Conservation (phyloP, 2,113 vertebrate species). For the Ancistrus triradiatus region DNA sequence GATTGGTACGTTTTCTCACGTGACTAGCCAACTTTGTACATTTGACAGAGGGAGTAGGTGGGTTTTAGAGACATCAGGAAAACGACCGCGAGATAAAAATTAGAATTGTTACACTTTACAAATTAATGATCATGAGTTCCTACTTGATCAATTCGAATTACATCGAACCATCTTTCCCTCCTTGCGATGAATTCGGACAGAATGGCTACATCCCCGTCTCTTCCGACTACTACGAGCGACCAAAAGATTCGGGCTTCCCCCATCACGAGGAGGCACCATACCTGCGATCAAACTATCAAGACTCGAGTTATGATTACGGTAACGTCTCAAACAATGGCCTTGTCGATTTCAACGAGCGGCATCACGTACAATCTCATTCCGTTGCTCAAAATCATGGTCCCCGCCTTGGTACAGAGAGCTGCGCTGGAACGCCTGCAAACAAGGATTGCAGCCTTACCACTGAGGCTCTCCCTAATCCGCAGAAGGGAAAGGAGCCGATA, state of each 20-base stretch:
- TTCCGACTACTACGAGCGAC: constrained; percentile 85
- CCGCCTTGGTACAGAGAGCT: constrained; percentile 70
- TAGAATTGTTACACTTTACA: constrained; percentile 99
- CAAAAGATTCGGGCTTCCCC: constrained; percentile 78
- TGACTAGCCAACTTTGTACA: constrained; percentile 82
- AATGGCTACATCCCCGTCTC: constrained; percentile 81
- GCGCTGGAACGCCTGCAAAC: constrained; percentile 70
- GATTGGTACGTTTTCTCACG: constrained; percentile 72
- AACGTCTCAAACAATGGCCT: constrained; percentile 63
- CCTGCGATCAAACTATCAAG: constrained; percentile 76
- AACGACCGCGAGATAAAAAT: constrained; percentile 99
- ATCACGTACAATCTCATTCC: constrained; percentile 71
- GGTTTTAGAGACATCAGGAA: constrained; percentile 93
- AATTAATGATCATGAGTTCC: constrained; percentile 99
- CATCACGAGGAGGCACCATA: constrained; percentile 81
- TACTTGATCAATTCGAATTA: constrained; percentile 99
- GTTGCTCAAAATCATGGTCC: constrained; percentile 77
- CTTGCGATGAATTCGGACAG: constrained; percentile 94
- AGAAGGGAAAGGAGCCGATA: constrained; percentile 91
- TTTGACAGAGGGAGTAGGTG: constrained; percentile 89
- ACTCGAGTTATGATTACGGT: constrained; percentile 79
- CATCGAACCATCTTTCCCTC: constrained; percentile 95
- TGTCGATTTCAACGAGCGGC: constrained; percentile 71
- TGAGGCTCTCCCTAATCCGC: constrained; percentile 76
- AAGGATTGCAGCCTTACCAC: constrained; percentile 79